These are phyloP conservation scores for Drosophila birchii DNA, from an alignment of 2,888 invertebrate genomes.

Conservation along the genomic window DNA sequence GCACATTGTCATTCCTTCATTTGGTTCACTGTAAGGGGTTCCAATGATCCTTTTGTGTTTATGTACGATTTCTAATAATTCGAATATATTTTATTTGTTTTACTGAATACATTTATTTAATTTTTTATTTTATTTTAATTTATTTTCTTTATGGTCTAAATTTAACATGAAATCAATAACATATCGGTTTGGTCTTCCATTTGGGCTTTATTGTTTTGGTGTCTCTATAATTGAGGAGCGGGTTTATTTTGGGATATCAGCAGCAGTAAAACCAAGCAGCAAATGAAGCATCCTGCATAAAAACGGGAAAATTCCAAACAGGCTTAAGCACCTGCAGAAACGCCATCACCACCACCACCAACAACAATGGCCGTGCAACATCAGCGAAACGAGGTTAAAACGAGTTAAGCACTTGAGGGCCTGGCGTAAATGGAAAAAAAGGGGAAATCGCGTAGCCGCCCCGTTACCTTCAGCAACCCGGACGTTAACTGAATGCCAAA, in stretches of 20 bases:
- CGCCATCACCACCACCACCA: not conserved
- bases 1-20: too few relatives aligned
- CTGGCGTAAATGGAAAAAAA: conserved; percentile 17
- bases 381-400: conserved; percentile 54
- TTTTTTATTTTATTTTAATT: too few relatives aligned
- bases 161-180: too few relatives aligned
- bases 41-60: too few relatives aligned
- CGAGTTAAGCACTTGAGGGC: conserved; percentile 55
- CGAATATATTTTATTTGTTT: too few relatives aligned
- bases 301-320: conserved; percentile 40
- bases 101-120: too few relatives aligned
- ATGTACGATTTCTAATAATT: too few relatives aligned
- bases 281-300: conserved; percentile 45
- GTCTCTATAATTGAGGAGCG: not conserved
- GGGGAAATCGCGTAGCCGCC: conserved; percentile 31
- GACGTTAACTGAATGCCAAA: conserved; percentile 46
- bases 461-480: conserved; percentile 10
- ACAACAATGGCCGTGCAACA: conserved; percentile 34
- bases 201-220: too few relatives aligned
- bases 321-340: conserved; percentile 51
- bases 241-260: conserved; percentile 36
- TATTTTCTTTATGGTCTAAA: too few relatives aligned
- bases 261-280: conserved; percentile 25
- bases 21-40: too few relatives aligned
- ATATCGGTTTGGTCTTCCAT: too few relatives aligned